Percentiles rank a stretch among this genome's conserved stretches.
Evolutionary conservation across 1,140 invertebrate genomes (phyloP).

Genomic region (Sweltsa coloradensis): DNA sequence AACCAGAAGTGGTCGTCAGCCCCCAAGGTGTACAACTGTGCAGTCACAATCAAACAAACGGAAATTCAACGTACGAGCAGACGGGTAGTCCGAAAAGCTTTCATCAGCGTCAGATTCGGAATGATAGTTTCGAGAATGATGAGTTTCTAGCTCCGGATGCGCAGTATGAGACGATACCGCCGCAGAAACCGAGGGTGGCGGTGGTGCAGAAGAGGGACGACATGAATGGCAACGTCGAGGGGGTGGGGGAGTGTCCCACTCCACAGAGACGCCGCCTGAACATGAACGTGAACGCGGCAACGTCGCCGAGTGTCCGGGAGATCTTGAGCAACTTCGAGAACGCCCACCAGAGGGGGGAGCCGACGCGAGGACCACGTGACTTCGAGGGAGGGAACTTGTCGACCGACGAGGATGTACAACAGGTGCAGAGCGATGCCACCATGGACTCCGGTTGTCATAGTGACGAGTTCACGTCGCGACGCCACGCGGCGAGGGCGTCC

Average conservation of each 20-base stretch:
- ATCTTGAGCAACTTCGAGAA: constrained; percentile 24
- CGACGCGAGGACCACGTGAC: constrained; percentile 20
- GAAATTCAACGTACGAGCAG: too few relatives aligned
- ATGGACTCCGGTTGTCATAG: constrained; percentile 27
- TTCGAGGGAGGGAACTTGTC: constrained; percentile 25
- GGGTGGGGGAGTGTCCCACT: not conserved
- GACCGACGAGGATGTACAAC: constrained; percentile 25
- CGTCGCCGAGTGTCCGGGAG: not conserved
- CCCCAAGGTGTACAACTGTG: too few relatives aligned
- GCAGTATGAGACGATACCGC: constrained; percentile 46
- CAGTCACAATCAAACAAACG: too few relatives aligned
- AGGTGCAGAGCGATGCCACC: constrained; percentile 25
- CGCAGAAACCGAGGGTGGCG: constrained; percentile 20
- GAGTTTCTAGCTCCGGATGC: constrained; percentile 43
- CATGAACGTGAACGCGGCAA: constrained; percentile 11
- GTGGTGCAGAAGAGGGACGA: not conserved
- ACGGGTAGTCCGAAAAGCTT: too few relatives aligned
- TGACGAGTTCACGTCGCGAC: too few relatives aligned
- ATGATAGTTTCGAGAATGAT: constrained; percentile 25
- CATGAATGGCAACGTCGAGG: constrained; percentile 7
- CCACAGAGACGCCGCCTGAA: constrained; percentile 10
- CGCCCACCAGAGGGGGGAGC: constrained; percentile 21
- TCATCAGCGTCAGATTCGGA: constrained; percentile 13
- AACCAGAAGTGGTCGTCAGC: too few relatives aligned
- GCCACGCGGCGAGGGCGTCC: too few relatives aligned